Conservation (phyloP, 2,797 vertebrate species). For the Rhinogobio ventralis region DNA sequence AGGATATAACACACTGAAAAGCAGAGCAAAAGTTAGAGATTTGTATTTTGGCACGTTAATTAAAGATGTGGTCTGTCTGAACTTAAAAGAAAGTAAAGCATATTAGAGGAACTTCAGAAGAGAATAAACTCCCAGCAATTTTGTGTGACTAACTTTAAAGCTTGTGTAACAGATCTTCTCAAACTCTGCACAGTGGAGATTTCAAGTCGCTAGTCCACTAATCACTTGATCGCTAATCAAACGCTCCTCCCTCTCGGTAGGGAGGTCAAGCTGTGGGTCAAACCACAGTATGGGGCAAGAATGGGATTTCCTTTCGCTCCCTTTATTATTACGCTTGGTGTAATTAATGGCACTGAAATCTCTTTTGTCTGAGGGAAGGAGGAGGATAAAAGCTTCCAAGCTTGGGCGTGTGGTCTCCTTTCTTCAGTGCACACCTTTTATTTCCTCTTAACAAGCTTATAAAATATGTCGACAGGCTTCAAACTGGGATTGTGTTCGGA, state of each 20-base stretch:
- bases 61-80: no score
- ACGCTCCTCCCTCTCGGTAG: constrained; percentile 25
- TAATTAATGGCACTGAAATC: constrained; percentile 77
- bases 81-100: constrained; percentile 27
- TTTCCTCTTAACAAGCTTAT: constrained; percentile 76
- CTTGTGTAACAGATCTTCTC: constrained; percentile 3
- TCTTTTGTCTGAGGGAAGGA: constrained; percentile 71
- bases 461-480: constrained; percentile 58
- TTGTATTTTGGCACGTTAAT: neutral
- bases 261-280: constrained; percentile 51
- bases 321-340: constrained; percentile 70
- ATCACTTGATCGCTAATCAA: constrained; percentile 68
- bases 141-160: constrained; percentile 26
- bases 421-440: constrained; percentile 74
- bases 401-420: constrained; percentile 64
- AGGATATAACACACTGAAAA: neutral
- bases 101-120: neutral
- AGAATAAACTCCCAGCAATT: constrained; percentile 1
- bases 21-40: constrained; percentile 1
- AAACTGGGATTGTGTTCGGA: constrained; percentile 61
- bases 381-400: constrained; percentile 67
- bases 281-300: constrained; percentile 40
- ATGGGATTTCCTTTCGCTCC: constrained; percentile 66
- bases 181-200: constrained; percentile 8
- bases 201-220: constrained; percentile 55